These are phyloP conservation scores for Tragelaphus strepsiceros DNA, from an alignment of 2,113 vertebrate genomes.

Conservation along the genomic window DNA sequence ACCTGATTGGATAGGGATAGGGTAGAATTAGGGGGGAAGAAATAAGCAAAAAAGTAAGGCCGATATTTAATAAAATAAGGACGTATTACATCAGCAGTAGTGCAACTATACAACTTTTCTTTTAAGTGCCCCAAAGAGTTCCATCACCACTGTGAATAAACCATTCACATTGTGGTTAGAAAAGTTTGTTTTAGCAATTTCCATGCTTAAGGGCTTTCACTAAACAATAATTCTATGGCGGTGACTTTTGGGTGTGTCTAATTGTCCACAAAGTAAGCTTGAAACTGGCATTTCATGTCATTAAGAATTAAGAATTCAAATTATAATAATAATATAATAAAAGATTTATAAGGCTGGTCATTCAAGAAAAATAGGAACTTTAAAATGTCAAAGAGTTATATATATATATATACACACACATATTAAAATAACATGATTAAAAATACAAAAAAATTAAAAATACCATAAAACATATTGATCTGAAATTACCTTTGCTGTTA, in stretches of 20 bases:
- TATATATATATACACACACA: background rate
- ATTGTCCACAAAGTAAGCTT: background rate
- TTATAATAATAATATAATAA: background rate
- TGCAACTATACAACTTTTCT: background rate
- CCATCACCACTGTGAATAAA: background rate
- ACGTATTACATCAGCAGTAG: background rate
- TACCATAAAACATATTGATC: background rate
- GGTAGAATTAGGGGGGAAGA: rapidly evolving
- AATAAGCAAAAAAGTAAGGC: background rate
- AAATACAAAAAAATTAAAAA: background rate
- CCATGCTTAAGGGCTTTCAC: background rate
- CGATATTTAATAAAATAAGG: background rate
- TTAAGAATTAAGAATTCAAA: conserved; percentile 2
- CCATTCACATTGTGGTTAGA: background rate
- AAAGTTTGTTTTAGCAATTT: conserved; percentile 39
- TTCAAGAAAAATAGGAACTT: background rate
- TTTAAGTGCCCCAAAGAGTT: background rate
- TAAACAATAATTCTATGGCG: conserved; percentile 27
- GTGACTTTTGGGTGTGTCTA: background rate
- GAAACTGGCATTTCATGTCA: background rate
- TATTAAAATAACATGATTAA: background rate
- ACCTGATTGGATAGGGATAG: rapidly evolving
- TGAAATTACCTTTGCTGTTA: background rate
- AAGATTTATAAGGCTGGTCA: background rate
- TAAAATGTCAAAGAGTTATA: background rate